A percentile compares a stretch with the other conserved stretches of the same genome.
phyloP scores from a whole-genome alignment of 2,113 vertebrate genomes.

The Brachypteracias leptosomus region DNA sequence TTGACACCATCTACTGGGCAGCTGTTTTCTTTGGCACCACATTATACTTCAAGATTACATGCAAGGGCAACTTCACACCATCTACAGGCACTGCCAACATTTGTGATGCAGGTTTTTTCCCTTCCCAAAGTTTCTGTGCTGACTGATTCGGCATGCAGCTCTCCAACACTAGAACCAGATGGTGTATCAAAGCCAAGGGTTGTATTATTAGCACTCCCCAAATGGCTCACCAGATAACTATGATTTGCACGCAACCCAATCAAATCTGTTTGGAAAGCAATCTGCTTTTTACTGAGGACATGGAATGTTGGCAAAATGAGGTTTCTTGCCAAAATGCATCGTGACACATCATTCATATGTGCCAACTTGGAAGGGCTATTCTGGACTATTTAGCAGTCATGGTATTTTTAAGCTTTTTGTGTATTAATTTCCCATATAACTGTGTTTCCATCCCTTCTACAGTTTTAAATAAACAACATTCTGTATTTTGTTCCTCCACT shows the following conservation, averaged over 20 bases:
- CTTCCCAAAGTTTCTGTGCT: background rate
- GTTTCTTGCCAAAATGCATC: background rate
- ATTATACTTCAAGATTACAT: background rate
- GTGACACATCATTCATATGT: background rate
- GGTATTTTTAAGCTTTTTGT: background rate
- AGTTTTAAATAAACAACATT: background rate
- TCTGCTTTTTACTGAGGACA: background rate
- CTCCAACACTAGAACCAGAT: background rate
- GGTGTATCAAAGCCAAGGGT: background rate
- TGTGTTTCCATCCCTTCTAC: background rate
- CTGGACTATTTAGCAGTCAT: background rate
- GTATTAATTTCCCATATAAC: background rate
- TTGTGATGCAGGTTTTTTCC: background rate
- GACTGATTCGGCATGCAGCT: background rate
- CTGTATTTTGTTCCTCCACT: background rate
- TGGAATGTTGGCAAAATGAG: background rate
- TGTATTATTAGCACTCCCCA: background rate
- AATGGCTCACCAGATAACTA: background rate
- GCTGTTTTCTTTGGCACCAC: background rate
- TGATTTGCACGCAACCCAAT: background rate
- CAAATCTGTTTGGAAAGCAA: background rate
- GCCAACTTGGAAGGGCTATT: background rate
- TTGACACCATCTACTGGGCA: background rate
- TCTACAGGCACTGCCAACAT: background rate
- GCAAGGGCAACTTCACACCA: background rate